phyloP scores from a whole-genome alignment of 1,140 invertebrate genomes.

The Dolichoris vasculosae region DNA sequence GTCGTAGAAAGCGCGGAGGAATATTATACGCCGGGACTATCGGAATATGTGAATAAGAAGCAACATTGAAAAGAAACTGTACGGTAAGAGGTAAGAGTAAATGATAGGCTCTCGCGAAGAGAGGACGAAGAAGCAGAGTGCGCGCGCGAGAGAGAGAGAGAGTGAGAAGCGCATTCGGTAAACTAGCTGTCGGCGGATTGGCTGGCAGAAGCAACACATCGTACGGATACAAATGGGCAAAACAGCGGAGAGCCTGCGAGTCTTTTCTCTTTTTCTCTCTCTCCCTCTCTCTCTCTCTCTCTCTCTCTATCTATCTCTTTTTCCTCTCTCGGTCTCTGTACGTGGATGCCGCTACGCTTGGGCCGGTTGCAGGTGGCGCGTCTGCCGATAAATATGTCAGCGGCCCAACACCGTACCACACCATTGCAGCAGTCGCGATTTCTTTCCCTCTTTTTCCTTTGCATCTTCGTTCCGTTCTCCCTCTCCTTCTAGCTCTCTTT shows the following conservation, averaged over 20 bases:
- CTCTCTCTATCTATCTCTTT: background rate
- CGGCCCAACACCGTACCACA: conserved; percentile 65
- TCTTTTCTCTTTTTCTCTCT: conserved; percentile 19
- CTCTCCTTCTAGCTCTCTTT: conserved; percentile 37
- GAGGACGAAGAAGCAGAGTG: background rate
- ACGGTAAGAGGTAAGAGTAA: background rate
- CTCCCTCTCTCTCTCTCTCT: conserved; percentile 26
- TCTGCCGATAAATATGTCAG: conserved; percentile 73
- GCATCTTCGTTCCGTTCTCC: conserved; percentile 52
- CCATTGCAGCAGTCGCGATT: conserved; percentile 12
- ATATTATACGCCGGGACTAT: background rate
- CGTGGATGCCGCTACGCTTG: conserved; percentile 58
- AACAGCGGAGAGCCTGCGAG: conserved; percentile 53
- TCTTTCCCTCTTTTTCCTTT: conserved; percentile 41
- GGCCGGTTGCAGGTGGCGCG: conserved; percentile 71
- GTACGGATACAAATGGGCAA: conserved; percentile 62
- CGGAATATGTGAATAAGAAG: conserved; percentile 22
- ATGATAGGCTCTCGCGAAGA: background rate
- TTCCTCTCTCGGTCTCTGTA: conserved; percentile 53
- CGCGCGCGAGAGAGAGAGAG: background rate
- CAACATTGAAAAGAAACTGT: background rate
- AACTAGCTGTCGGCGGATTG: conserved; percentile 56
- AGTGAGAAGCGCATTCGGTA: conserved; percentile 40
- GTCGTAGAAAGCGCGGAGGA: background rate
- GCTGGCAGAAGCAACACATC: conserved; percentile 31